A percentile compares a stretch with the other conserved stretches of the same genome.
These are phyloP conservation scores for Tortricodes alternella DNA, from an alignment of 2,888 invertebrate species.

Conservation along the genomic window DNA sequence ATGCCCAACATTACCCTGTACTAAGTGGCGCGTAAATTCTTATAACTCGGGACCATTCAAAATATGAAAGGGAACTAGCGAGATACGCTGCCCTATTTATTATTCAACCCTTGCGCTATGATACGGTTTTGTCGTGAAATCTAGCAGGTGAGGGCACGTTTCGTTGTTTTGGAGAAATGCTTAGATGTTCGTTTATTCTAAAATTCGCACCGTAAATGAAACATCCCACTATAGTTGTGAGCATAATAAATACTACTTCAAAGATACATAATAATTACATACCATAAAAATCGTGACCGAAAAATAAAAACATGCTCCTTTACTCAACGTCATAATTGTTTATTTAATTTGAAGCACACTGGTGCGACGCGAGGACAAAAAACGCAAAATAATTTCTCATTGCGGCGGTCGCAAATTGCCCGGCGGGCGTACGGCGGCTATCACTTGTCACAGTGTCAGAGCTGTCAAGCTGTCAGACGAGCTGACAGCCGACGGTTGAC, in stretches of 20 bases:
- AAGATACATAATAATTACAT: no score
- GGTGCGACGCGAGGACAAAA: slow-evolving; percentile 38
- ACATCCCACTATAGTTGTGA: no score
- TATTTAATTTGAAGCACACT: slow-evolving; percentile 32
- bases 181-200: no score
- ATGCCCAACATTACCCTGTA: slow-evolving; percentile 71
- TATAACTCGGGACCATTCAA: slow-evolving; percentile 80
- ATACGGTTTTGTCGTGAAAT: slow-evolving; percentile 25
- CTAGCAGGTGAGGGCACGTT: slow-evolving; percentile 7
- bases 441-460: slow-evolving; percentile 58
- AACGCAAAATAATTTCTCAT: slow-evolving; percentile 52
- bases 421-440: slow-evolving; percentile 66
- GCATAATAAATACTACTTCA: no score
- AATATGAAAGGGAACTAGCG: slow-evolving; percentile 61
- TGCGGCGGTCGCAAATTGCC: slow-evolving; percentile 68
- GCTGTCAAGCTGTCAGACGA: slow-evolving; percentile 57
- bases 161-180: background rate
- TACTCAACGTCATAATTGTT: background rate
- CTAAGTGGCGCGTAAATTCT: slow-evolving; percentile 81
- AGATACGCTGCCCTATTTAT: slow-evolving; percentile 26
- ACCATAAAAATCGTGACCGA: no score
- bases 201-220: no score
- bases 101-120: slow-evolving; percentile 25
- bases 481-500: slow-evolving; percentile 51
- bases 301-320: background rate